Percentiles rank a stretch among this genome's conserved stretches.
Evolutionary conservation across 2,888 invertebrate genomes (phyloP).

Genomic region (Belgica antarctica): DNA sequence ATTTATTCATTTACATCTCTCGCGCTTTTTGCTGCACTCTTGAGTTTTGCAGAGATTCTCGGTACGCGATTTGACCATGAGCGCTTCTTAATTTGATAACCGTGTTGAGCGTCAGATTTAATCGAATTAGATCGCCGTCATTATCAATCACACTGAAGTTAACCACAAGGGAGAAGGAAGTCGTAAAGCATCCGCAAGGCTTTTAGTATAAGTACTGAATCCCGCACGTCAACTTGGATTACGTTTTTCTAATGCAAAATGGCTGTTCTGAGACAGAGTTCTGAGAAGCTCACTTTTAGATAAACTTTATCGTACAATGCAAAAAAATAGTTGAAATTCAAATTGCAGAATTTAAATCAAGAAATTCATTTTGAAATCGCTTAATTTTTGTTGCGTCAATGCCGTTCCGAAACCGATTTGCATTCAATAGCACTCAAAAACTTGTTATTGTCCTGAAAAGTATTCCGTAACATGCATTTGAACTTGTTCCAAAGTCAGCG

Average conservation of each 20-base stretch:
- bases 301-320: not conserved
- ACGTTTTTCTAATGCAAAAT: not conserved
- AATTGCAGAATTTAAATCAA: not conserved
- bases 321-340: slow-evolving; percentile 2
- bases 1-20: not conserved
- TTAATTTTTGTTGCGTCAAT: too few relatives aligned
- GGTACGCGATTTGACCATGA: not conserved
- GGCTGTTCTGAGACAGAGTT: too few relatives aligned
- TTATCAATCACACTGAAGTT: slow-evolving; percentile 14
- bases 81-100: slow-evolving; percentile 27
- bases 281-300: too few relatives aligned
- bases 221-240: slow-evolving; percentile 13
- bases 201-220: not conserved
- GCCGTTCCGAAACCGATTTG: too few relatives aligned
- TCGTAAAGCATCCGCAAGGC: not conserved
- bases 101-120: slow-evolving; percentile 28
- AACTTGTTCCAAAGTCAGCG: too few relatives aligned
- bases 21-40: not conserved
- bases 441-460: too few relatives aligned
- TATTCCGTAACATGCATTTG: too few relatives aligned
- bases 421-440: too few relatives aligned
- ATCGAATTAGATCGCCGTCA: slow-evolving; percentile 2
- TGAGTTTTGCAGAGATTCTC: not conserved
- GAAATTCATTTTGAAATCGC: not conserved
- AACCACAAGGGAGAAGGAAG: not conserved